A percentile compares a stretch with the other conserved stretches of the same genome.
Conservation (phyloP, 1,140 invertebrate species). For the Lutraria rhynchaena region DNA sequence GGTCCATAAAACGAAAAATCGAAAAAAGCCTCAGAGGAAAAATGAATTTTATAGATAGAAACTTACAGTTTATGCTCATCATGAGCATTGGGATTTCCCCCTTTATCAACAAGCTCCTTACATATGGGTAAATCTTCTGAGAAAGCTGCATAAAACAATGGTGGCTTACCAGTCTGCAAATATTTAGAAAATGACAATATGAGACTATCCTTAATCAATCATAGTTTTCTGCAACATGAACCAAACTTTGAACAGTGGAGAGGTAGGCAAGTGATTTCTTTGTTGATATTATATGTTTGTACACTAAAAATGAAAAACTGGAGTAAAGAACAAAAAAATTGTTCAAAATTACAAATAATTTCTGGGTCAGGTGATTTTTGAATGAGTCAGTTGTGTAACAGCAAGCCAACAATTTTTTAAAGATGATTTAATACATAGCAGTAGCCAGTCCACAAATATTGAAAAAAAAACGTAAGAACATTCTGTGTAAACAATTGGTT, state of each 20-base stretch:
- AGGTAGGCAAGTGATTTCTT: neutral
- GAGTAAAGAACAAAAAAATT: too few relatives aligned
- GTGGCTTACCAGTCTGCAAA: constrained; percentile 77
- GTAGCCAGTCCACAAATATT: too few relatives aligned
- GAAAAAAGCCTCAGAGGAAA: too few relatives aligned
- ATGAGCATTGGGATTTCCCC: constrained; percentile 74
- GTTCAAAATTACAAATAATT: too few relatives aligned
- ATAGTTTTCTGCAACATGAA: neutral
- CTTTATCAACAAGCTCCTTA: constrained; percentile 77
- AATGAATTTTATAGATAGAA: neutral
- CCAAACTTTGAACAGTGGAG: neutral
- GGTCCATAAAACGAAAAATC: too few relatives aligned
- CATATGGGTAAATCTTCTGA: constrained; percentile 73
- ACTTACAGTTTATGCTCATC: constrained; percentile 74
- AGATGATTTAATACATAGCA: too few relatives aligned
- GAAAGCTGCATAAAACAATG: constrained; percentile 75
- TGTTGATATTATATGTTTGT: neutral
- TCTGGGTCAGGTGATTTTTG: too few relatives aligned
- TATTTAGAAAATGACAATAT: neutral
- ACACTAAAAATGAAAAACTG: too few relatives aligned
- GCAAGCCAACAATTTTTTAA: too few relatives aligned
- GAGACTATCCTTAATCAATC: neutral
- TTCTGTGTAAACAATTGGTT: too few relatives aligned
- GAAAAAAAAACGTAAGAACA: too few relatives aligned
- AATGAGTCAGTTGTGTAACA: too few relatives aligned